Conservation (phyloP, 2,113 vertebrate genomes). For the Myanophis thanlyinensis region DNA sequence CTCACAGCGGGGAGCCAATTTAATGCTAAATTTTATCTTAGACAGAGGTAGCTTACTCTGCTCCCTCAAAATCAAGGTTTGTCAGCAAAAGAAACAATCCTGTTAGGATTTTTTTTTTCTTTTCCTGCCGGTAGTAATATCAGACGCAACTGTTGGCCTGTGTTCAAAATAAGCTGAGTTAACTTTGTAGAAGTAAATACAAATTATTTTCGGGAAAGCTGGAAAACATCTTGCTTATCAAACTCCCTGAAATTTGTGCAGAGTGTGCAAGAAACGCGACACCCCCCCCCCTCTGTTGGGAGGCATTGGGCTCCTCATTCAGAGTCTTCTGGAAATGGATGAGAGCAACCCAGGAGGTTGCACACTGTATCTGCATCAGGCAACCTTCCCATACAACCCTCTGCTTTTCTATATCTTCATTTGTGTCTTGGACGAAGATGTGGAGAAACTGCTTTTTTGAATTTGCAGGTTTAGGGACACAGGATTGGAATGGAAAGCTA, state of each 20-base stretch:
- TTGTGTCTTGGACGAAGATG: not conserved
- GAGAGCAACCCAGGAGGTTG: not conserved
- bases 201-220: slow-evolving; percentile 15
- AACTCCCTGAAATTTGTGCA: slow-evolving; percentile 4
- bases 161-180: slow-evolving; percentile 8
- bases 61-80: slow-evolving; percentile 28
- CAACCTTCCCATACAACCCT: not conserved
- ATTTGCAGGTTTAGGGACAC: not conserved
- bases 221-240: not conserved
- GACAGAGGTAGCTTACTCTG: slow-evolving; percentile 21
- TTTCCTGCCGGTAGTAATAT: not conserved
- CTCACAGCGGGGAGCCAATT: not conserved
- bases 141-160: not conserved
- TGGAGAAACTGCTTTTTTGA: not conserved
- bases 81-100: slow-evolving; percentile 19
- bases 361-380: not conserved
- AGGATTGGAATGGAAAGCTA: not conserved
- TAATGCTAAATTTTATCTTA: slow-evolving; percentile 28
- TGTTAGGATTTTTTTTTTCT: slow-evolving; percentile 4
- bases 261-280: slow-evolving; percentile 8
- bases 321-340: not conserved
- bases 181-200: not conserved
- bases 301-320: not conserved
- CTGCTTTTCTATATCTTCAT: not conserved
- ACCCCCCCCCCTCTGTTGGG: no score